A percentile compares a stretch with the other conserved stretches of the same genome.
These are phyloP conservation scores for Nothoprocta perdicaria DNA, from an alignment of 2,113 vertebrate genomes.

Conservation along the genomic window DNA sequence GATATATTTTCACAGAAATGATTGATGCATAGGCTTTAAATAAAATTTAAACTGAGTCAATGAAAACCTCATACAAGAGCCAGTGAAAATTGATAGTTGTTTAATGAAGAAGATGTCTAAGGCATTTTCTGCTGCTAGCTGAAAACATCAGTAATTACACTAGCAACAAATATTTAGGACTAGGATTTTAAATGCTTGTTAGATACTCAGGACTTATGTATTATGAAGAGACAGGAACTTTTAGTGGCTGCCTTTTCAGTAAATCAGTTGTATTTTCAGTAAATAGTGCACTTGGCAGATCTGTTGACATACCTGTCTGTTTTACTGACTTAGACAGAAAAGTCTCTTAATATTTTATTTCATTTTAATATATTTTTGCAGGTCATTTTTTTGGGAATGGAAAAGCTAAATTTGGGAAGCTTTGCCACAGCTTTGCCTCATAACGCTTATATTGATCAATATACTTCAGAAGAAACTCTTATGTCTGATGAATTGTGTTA, in stretches of 20 bases:
- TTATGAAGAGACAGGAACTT: neutral
- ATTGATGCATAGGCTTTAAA: neutral
- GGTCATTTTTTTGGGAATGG: neutral
- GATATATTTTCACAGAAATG: neutral
- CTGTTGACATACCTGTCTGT: neutral
- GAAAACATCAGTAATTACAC: neutral
- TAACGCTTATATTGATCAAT: neutral
- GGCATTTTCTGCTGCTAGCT: neutral
- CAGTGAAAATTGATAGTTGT: neutral
- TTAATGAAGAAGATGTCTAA: neutral
- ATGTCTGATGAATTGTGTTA: neutral
- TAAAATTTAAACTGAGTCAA: neutral
- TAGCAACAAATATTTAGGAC: slow-evolving; percentile 10
- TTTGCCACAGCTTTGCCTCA: neutral
- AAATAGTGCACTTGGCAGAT: neutral
- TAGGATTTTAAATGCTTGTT: slow-evolving; percentile 17
- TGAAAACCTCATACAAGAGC: neutral
- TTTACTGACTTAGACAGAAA: neutral
- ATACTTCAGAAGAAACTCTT: neutral
- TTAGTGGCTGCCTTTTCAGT: neutral
- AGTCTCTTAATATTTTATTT: neutral
- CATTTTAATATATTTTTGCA: neutral
- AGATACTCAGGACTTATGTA: neutral
- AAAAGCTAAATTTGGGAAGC: neutral
- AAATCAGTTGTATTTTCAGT: neutral